phyloP scores from a whole-genome alignment of 53 echinoderm and acorn worm genomes.

The Crossaster papposus region DNA sequence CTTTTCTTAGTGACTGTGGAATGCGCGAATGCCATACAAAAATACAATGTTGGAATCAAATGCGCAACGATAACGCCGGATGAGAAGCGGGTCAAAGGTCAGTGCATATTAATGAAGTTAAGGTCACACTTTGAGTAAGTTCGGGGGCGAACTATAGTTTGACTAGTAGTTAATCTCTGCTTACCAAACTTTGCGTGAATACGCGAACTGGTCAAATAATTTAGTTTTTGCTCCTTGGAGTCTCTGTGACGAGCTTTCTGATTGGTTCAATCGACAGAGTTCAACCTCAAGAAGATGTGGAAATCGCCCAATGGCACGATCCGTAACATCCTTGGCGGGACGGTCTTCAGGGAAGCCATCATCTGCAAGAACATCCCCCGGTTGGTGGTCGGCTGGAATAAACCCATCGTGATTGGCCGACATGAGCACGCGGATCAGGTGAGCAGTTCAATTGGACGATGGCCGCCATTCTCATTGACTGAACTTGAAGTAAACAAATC shows the following conservation, averaged over 20 bases:
- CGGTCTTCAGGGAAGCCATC: slow-evolving; percentile 94
- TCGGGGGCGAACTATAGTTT: no score
- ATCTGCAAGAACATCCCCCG: slow-evolving; percentile 97
- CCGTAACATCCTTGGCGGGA: slow-evolving; percentile 95
- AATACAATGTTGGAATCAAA: slow-evolving; percentile 93
- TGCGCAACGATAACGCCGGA: slow-evolving; percentile 98
- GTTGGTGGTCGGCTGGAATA: slow-evolving; percentile 83
- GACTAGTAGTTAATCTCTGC: no score
- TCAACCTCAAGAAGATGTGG: slow-evolving; percentile 97
- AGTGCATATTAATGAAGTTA: slow-evolving; percentile 21
- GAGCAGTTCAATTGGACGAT: background rate
- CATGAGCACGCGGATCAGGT: slow-evolving; percentile 98
- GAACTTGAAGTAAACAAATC: no score
- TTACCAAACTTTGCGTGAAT: no score
- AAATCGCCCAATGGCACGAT: slow-evolving; percentile 96
- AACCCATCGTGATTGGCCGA: slow-evolving; percentile 98
- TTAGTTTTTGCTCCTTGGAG: background rate
- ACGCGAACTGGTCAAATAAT: no score
- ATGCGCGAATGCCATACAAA: slow-evolving; percentile 86
- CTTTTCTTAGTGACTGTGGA: slow-evolving; percentile 81
- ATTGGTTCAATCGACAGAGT: slow-evolving; percentile 63
- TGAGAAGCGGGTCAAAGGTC: slow-evolving; percentile 96
- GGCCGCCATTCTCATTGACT: no score
- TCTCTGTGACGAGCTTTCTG: background rate
- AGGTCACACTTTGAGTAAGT: background rate